Percentiles rank a stretch among this genome's conserved stretches.
phyloP scores from a whole-genome alignment of 1,140 invertebrate genomes.

The Marisa cornuarietis region DNA sequence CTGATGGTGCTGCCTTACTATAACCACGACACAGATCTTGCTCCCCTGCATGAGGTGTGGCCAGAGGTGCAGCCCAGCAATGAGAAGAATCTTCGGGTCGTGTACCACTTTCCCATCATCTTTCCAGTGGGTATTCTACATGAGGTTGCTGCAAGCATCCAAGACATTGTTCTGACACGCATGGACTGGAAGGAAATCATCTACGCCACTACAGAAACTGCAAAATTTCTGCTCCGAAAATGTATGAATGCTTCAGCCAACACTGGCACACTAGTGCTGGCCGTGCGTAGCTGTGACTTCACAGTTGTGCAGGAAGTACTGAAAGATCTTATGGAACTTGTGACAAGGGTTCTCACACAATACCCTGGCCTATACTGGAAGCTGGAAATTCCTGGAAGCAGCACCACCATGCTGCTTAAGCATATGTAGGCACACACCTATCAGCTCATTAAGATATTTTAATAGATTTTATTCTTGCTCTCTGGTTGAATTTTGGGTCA shows the following conservation, averaged over 20 bases:
- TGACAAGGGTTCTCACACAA: slow-evolving; percentile 39
- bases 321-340: slow-evolving; percentile 42
- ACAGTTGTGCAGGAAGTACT: slow-evolving; percentile 28
- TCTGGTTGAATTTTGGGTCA: too few relatives aligned
- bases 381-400: slow-evolving; percentile 37
- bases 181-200: slow-evolving; percentile 58
- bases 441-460: too few relatives aligned
- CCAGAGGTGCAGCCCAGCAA: slow-evolving; percentile 27
- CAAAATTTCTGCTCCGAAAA: slow-evolving; percentile 42
- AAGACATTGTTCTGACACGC: slow-evolving; percentile 49
- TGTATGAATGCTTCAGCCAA: neutral
- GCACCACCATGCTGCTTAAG: neutral
- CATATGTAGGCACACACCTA: too few relatives aligned
- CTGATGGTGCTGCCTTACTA: slow-evolving; percentile 61
- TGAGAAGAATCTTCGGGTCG: slow-evolving; percentile 38
- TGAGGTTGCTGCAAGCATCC: slow-evolving; percentile 43
- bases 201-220: slow-evolving; percentile 50
- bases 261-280: slow-evolving; percentile 17
- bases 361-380: slow-evolving; percentile 54
- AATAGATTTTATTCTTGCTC: too few relatives aligned
- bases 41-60: slow-evolving; percentile 47
- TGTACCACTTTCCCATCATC: slow-evolving; percentile 48
- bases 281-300: slow-evolving; percentile 31
- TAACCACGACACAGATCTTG: slow-evolving; percentile 42
- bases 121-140: slow-evolving; percentile 54